Percentiles rank a stretch among this genome's conserved stretches.
These are phyloP conservation scores for Cheilosia variabilis DNA, from an alignment of 2,888 invertebrate species.

Conservation along the genomic window DNA sequence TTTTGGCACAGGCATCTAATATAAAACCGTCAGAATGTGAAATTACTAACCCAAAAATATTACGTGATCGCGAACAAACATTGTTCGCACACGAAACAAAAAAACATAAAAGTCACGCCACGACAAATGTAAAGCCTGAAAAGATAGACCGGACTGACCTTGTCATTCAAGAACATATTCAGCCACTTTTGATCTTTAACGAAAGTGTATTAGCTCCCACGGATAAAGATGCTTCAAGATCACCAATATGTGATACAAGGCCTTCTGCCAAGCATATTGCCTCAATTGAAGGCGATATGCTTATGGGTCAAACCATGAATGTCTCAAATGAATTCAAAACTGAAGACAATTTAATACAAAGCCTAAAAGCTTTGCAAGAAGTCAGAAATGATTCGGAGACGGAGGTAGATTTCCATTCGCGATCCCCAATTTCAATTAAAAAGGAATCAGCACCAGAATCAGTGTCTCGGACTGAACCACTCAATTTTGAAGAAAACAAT, in stretches of 20 bases:
- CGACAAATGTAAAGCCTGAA: conserved; percentile 21
- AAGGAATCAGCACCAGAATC: no score
- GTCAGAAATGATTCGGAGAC: no score
- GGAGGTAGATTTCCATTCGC: no score
- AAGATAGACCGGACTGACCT: neutral
- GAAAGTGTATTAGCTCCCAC: neutral
- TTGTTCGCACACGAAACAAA: neutral
- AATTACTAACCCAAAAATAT: neutral
- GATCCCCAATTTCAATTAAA: no score
- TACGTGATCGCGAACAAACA: neutral
- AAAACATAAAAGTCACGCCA: neutral
- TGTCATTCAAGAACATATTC: conserved; percentile 49
- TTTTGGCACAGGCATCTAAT: neutral
- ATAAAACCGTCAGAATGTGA: neutral
- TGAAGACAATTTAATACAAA: no score
- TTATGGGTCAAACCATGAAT: neutral
- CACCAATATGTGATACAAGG: neutral
- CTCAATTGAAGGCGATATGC: neutral
- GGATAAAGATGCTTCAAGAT: neutral
- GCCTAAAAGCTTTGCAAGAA: no score
- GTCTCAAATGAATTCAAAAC: no score
- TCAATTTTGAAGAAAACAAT: no score
- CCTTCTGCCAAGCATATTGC: neutral
- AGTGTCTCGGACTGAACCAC: no score
- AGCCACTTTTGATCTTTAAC: conserved; percentile 42